A percentile compares a stretch with the other conserved stretches of the same genome.
These are phyloP conservation scores for Ellobius talpinus DNA, from an alignment of 2,113 vertebrate species.

Conservation along the genomic window DNA sequence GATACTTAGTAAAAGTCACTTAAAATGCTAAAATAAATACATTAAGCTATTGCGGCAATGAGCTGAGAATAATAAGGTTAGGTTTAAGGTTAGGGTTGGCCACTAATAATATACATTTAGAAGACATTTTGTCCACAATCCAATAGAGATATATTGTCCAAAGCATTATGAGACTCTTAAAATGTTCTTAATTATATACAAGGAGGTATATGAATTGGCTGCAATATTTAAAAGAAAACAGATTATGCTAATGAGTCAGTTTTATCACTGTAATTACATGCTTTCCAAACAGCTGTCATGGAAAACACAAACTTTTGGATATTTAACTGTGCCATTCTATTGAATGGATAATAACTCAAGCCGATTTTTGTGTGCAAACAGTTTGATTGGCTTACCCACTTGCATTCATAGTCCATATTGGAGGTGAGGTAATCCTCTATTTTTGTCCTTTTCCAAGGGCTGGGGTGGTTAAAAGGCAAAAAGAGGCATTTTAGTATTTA, in stretches of 20 bases:
- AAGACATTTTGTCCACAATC: background rate
- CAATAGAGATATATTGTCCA: background rate
- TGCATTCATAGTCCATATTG: background rate
- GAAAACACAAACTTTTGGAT: background rate
- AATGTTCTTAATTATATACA: background rate
- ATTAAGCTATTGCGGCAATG: background rate
- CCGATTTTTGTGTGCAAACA: constrained; percentile 2
- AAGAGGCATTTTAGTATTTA: background rate
- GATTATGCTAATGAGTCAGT: background rate
- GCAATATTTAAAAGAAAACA: background rate
- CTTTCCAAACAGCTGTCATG: background rate
- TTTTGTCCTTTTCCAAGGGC: background rate
- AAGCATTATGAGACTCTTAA: background rate
- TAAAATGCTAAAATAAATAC: background rate
- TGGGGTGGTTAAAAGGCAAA: background rate
- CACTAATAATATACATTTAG: background rate
- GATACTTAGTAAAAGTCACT: background rate
- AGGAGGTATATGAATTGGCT: background rate
- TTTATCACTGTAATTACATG: background rate
- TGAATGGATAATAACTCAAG: constrained; percentile 17
- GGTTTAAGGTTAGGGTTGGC: background rate
- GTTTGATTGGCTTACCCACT: constrained; percentile 8
- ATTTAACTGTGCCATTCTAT: constrained; percentile 1
- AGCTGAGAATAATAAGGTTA: background rate
- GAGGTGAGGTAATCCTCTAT: background rate